These are phyloP conservation scores for Agonopterix arenella DNA, from an alignment of 2,888 invertebrate genomes.

Conservation along the genomic window DNA sequence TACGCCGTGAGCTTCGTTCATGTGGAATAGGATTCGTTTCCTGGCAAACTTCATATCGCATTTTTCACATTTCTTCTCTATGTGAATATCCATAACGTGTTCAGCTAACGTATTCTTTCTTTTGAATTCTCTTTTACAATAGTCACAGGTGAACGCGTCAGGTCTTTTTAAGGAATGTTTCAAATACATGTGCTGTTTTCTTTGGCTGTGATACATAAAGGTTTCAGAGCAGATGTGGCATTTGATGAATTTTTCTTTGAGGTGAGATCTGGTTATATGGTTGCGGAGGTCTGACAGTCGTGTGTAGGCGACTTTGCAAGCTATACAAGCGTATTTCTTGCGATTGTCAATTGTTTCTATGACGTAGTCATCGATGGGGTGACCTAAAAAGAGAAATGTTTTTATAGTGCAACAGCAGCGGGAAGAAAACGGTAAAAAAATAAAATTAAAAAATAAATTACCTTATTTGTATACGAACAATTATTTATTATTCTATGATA, in stretches of 20 bases:
- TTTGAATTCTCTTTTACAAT: slow-evolving; percentile 20
- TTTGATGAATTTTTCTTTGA: slow-evolving; percentile 23
- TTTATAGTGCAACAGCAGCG: background rate
- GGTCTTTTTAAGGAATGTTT: slow-evolving; percentile 11
- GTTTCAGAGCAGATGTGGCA: slow-evolving; percentile 21
- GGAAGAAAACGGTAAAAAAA: too few species aligned
- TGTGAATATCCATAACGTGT: slow-evolving; percentile 22
- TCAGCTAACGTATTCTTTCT: slow-evolving; percentile 25
- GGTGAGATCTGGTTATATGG: slow-evolving; percentile 20
- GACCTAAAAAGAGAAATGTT: slow-evolving; percentile 5
- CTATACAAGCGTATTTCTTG: slow-evolving; percentile 22
- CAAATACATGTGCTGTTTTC: slow-evolving; percentile 14
- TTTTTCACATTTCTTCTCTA: slow-evolving; percentile 17
- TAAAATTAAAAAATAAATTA: background rate
- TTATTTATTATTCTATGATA: too few species aligned
- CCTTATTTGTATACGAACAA: background rate
- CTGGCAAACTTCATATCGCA: slow-evolving; percentile 18
- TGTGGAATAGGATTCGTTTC: slow-evolving; percentile 18
- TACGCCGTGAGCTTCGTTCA: slow-evolving; percentile 24
- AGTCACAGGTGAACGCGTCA: slow-evolving; percentile 15
- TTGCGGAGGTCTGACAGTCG: slow-evolving; percentile 22
- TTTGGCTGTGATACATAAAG: slow-evolving; percentile 27
- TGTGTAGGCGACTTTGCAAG: slow-evolving; percentile 21
- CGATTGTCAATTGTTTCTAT: slow-evolving; percentile 7
- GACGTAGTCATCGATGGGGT: slow-evolving; percentile 12